Evolutionary conservation across 2,113 vertebrate genomes (phyloP).

Genomic region (Puntigrus tetrazona): DNA sequence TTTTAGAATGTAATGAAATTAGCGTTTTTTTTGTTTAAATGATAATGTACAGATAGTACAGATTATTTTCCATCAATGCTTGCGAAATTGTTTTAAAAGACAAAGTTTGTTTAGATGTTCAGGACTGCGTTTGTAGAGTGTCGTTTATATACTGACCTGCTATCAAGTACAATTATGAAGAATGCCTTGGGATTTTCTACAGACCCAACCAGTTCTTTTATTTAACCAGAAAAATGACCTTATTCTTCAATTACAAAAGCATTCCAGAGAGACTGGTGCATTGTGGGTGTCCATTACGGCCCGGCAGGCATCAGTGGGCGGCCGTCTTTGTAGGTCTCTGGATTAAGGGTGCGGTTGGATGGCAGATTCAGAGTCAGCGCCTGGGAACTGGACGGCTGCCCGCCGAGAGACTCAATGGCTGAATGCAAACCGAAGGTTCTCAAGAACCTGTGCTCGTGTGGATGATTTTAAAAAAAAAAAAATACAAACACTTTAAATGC

Average conservation of each 20-base stretch:
- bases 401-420: neutral
- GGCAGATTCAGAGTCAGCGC: neutral
- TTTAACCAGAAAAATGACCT: neutral
- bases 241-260: neutral
- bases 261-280: constrained; percentile 7
- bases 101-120: neutral
- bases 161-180: constrained; percentile 1
- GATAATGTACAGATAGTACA: neutral
- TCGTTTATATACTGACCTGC: neutral
- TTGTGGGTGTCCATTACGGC: constrained; percentile 8
- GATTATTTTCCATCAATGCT: neutral
- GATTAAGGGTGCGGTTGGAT: constrained; percentile 22
- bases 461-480: too few species aligned
- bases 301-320: constrained; percentile 27
- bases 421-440: neutral
- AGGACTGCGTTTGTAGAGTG: neutral
- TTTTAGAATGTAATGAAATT: neutral
- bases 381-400: constrained; percentile 9
- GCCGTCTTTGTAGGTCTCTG: neutral
- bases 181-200: constrained; percentile 2
- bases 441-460: neutral
- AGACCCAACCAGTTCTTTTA: neutral
- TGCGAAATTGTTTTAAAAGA: neutral
- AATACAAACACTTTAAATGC: too few species aligned
- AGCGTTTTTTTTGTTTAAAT: too few species aligned